Percentiles rank a stretch among this genome's conserved stretches.
phyloP scores from a whole-genome alignment of 2,797 vertebrate species.

The Taeniopygia guttata region DNA sequence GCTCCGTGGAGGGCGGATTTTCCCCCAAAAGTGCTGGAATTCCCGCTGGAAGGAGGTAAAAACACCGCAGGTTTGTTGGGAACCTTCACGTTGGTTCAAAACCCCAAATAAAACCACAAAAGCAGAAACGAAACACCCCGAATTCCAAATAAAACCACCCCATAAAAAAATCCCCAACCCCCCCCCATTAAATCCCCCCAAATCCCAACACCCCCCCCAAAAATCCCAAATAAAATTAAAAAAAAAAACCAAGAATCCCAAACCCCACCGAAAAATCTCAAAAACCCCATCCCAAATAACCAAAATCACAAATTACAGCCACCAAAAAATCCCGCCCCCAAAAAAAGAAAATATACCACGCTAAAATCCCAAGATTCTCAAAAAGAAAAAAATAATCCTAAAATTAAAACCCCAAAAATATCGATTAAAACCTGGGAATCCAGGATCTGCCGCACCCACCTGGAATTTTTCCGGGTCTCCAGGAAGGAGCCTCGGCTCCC shows the following conservation, averaged over 20 bases:
- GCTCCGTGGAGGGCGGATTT: conserved; percentile 44
- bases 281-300: neutral
- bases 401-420: neutral
- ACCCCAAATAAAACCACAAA: too few relatives aligned
- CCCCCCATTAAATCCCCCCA: too few relatives aligned
- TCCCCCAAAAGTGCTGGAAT: conserved; percentile 56
- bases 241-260: neutral
- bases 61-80: accelerated
- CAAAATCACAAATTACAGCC: neutral
- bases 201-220: too few relatives aligned
- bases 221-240: neutral
- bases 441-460: neutral
- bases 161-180: too few relatives aligned
- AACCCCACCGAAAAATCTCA: accelerated
- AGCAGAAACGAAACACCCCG: accelerated
- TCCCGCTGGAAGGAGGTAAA: conserved; percentile 29
- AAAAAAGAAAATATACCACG: neutral
- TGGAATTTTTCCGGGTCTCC: neutral
- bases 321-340: neutral
- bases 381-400: neutral
- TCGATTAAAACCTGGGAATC: accelerated
- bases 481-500: neutral
- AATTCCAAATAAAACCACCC: neutral
- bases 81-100: accelerated
- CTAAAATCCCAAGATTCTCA: too few relatives aligned